Evolutionary conservation across 2,113 vertebrate genomes (phyloP).

Genomic region (Potamarius usumacintae): DNA sequence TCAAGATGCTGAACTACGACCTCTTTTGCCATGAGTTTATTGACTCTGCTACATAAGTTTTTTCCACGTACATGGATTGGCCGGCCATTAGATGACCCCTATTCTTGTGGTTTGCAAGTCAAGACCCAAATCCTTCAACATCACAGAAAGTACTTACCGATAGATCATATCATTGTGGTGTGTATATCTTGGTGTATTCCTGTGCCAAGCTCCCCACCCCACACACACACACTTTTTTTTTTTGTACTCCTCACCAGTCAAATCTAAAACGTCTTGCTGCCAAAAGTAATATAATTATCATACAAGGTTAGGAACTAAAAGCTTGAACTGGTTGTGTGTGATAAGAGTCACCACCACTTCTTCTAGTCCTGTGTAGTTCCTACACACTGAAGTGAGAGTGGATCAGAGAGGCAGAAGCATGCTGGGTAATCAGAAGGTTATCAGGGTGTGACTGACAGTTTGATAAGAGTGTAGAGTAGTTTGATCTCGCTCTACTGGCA

Average conservation of each 20-base stretch:
- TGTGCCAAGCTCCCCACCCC: too few relatives aligned
- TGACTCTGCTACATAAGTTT: not conserved
- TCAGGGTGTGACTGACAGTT: slow-evolving; percentile 28
- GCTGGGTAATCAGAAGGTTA: slow-evolving; percentile 36
- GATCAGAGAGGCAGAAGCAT: slow-evolving; percentile 12
- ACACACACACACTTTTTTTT: too few relatives aligned
- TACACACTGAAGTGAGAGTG: not conserved
- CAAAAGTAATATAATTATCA: not conserved
- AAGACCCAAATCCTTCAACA: not conserved
- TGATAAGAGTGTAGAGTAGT: slow-evolving; percentile 23
- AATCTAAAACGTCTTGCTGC: not conserved
- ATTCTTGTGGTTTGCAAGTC: not conserved
- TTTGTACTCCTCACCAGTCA: not conserved
- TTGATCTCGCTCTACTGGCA: slow-evolving; percentile 16
- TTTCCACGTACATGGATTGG: not conserved
- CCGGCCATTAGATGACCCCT: not conserved
- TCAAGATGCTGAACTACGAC: not conserved
- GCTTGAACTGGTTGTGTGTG: not conserved
- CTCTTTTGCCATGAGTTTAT: not conserved
- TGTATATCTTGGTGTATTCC: not conserved
- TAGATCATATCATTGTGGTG: not conserved
- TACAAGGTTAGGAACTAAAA: not conserved
- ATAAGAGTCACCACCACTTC: not conserved
- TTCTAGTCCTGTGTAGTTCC: not conserved
- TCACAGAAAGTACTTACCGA: not conserved